These are phyloP conservation scores for Dromius quadrimaculatus DNA, from an alignment of 2,888 invertebrate species.

Conservation along the genomic window DNA sequence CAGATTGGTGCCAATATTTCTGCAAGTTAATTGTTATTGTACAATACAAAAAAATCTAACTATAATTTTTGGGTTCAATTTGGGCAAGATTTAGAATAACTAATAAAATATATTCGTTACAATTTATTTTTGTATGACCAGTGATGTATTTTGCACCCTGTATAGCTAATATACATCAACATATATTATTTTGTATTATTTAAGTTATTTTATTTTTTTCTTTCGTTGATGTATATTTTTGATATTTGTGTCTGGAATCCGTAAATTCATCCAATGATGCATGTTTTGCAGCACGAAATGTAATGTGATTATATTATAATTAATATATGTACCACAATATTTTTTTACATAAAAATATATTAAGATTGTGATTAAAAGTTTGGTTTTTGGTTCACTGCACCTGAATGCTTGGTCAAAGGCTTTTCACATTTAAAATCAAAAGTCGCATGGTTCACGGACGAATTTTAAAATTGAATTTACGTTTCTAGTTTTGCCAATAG, in stretches of 20 bases:
- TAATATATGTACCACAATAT: conserved; percentile 42
- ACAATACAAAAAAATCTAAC: too few relatives aligned
- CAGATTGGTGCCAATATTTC: too few relatives aligned
- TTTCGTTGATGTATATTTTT: conserved; percentile 13
- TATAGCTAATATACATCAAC: conserved; percentile 17
- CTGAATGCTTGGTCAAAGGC: conserved; percentile 31
- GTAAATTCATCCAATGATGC: conserved; percentile 9
- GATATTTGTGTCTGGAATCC: conserved; percentile 25
- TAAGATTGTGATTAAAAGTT: conserved; percentile 44
- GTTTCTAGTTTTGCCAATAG: conserved; percentile 65
- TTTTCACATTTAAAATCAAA: conserved; percentile 26
- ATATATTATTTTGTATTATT: conserved; percentile 8
- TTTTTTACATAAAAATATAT: conserved; percentile 47
- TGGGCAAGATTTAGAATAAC: too few relatives aligned
- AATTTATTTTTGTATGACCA: background rate
- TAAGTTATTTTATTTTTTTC: conserved; percentile 7
- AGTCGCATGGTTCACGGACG: too few relatives aligned
- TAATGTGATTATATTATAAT: conserved; percentile 27
- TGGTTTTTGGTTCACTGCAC: conserved; percentile 45
- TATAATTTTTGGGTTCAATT: too few relatives aligned
- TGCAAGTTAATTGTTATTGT: too few relatives aligned
- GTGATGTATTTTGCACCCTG: conserved; percentile 2
- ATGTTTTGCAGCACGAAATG: conserved; percentile 32
- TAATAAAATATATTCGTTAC: background rate
- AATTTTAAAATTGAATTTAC: conserved; percentile 39